A percentile compares a stretch with the other conserved stretches of the same genome.
phyloP scores from a whole-genome alignment of 2,888 invertebrate genomes.

The Onchidella celtica region DNA sequence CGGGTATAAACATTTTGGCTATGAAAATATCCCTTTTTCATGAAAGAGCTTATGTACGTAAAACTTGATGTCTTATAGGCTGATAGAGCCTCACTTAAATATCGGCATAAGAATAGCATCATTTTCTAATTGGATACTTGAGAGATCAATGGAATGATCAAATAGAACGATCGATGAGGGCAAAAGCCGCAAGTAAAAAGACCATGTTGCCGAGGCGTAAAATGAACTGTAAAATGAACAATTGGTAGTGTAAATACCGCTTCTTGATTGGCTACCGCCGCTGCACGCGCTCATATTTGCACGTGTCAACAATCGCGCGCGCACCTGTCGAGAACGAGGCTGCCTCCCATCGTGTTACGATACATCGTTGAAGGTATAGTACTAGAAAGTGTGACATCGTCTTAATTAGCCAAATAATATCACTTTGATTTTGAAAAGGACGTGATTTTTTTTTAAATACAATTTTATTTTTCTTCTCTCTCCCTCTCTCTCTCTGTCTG shows the following conservation, averaged over 20 bases:
- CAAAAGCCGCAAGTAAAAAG: neutral
- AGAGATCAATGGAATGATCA: neutral
- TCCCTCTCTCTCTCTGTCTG: conserved; percentile 1
- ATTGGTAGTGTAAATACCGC: conserved; percentile 31
- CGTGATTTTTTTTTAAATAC: no score
- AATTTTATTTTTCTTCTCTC: conserved; percentile 11
- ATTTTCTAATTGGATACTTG: neutral
- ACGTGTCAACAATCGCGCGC: neutral
- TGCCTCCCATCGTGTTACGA: neutral
- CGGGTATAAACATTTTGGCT: no score
- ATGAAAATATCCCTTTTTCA: no score
- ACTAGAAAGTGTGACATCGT: no score
- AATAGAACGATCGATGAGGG: neutral
- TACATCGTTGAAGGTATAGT: neutral
- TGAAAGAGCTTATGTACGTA: no score
- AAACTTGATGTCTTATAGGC: no score
- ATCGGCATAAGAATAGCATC: no score
- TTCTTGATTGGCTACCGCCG: conserved; percentile 23
- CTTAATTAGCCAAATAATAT: no score
- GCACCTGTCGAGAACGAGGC: neutral
- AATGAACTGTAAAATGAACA: neutral
- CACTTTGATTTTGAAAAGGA: no score
- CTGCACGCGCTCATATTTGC: conserved; percentile 24
- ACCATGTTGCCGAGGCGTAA: neutral
- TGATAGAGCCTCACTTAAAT: no score